A percentile compares a stretch with the other conserved stretches of the same genome.
phyloP scores from a whole-genome alignment of 1,140 invertebrate genomes.

The Leucophenga varia region DNA sequence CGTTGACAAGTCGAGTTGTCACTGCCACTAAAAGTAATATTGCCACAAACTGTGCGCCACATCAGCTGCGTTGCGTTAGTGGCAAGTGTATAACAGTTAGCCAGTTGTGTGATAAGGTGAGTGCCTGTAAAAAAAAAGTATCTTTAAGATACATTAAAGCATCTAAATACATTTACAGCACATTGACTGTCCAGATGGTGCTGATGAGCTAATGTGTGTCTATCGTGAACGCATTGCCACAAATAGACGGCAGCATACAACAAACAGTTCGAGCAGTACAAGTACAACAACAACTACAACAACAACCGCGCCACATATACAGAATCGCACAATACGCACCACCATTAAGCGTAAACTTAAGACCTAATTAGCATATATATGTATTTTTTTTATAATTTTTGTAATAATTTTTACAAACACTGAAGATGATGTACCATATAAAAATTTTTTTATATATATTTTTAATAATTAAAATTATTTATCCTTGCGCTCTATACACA shows the following conservation, averaged over 20 bases:
- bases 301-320: constrained; percentile 5
- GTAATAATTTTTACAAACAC: no score
- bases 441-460: neutral
- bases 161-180: constrained; percentile 27
- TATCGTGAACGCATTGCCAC: constrained; percentile 36
- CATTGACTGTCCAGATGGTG: constrained; percentile 64
- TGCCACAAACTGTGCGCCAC: constrained; percentile 55
- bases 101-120: constrained; percentile 64
- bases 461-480: neutral
- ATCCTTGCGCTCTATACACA: neutral
- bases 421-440: neutral
- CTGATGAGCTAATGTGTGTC: constrained; percentile 64
- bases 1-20: neutral
- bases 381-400: neutral
- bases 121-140: neutral
- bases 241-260: constrained; percentile 6
- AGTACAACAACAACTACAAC: constrained; percentile 17
- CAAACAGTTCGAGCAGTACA: constrained; percentile 5
- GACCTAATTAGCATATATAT: constrained; percentile 20
- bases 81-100: constrained; percentile 64
- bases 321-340: constrained; percentile 29
- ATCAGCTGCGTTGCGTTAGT: constrained; percentile 64
- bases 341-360: constrained; percentile 42
- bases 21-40: constrained; percentile 2
- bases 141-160: no score